These are phyloP conservation scores for Micromesistius poutassou DNA, from an alignment of 2,797 vertebrate species.

Conservation along the genomic window DNA sequence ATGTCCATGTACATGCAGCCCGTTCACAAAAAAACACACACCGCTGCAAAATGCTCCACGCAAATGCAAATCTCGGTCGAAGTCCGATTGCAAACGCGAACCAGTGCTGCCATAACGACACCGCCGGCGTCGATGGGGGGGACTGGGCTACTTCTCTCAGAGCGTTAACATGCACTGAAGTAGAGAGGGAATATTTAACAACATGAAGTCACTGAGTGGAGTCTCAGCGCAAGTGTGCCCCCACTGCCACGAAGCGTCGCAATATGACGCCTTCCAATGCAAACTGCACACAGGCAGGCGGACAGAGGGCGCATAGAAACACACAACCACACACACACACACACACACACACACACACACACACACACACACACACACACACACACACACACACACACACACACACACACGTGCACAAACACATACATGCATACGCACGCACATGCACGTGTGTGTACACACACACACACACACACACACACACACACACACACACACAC, in stretches of 20 bases:
- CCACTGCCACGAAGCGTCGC: conserved; percentile 71
- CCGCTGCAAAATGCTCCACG: neutral
- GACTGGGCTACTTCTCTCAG: neutral
- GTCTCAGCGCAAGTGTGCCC: conserved; percentile 30
- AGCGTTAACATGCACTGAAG: too few species aligned
- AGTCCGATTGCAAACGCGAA: neutral
- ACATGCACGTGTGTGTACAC: neutral
- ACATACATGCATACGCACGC: neutral
- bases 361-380: conserved; percentile 3
- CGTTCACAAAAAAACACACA: neutral
- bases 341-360: conserved; percentile 24
- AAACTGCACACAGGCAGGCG: conserved; percentile 26
- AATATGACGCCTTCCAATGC: conserved; percentile 52
- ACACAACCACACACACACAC: conserved; percentile 4
- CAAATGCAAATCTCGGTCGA: neutral
- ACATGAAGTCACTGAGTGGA: conserved; percentile 4
- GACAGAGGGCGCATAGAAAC: conserved; percentile 17
- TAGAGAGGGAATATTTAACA: too few species aligned
- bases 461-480: neutral
- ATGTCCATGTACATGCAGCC: neutral
- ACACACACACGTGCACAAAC: neutral
- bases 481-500: neutral
- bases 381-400: conserved; percentile 24
- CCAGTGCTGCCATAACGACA: neutral
- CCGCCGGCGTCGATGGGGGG: neutral